Base-by-base conservation (phyloP, 2,113 vertebrate species). In the Nicator chloris region DNA sequence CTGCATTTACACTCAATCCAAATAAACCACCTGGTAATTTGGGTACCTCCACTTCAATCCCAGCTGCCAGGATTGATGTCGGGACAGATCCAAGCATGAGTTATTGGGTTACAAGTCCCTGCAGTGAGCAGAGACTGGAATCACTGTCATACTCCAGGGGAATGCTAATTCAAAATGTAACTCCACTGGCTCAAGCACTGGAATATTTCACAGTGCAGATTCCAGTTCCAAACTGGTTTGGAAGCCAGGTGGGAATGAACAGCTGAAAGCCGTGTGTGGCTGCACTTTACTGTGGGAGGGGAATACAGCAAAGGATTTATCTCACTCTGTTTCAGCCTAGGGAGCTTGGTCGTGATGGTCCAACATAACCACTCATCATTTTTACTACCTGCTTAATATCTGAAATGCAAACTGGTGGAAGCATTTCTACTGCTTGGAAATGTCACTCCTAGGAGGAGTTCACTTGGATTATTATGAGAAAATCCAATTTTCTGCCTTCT, bases 21-120 rank as follows among this genome's bases (percentile, higher is more conserved):
- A 90, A 94, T 40, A 73, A 92, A 59, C 8, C 65, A 78, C 19
- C 31, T 40, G 7, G 59, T 76, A 44, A 61, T 22, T 30, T 28
- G 35, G 45, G 27, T 40, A 39, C 50, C 68, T 82, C 11, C 53
- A 37, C 40, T 72, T 13, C 23, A 47, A 35, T 15, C 14, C 31
- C 86, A 53, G 82, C 50, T 44, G 31, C 63, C 27, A 7, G 5
- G 45, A 53, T 0, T 1, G 22, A n/a, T 12, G 51, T 3, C 4
- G 0, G 53, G 82, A 51, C 45, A 61, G 45, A 68, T 11, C 50
- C 72, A 15, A 64, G 22, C 1, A 0, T 3, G 19, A 19, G 24
- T 1, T 42, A 51, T 3, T 45, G 35, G 47, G 31, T 31, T 44
- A 20, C 23, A 84, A 33, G 3, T 44, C 60, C 56, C n/a, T 1